A percentile compares a stretch with the other conserved stretches of the same genome.
Evolutionary conservation across 2,113 vertebrate species (phyloP).

Genomic region (Bubo scandiacus): DNA sequence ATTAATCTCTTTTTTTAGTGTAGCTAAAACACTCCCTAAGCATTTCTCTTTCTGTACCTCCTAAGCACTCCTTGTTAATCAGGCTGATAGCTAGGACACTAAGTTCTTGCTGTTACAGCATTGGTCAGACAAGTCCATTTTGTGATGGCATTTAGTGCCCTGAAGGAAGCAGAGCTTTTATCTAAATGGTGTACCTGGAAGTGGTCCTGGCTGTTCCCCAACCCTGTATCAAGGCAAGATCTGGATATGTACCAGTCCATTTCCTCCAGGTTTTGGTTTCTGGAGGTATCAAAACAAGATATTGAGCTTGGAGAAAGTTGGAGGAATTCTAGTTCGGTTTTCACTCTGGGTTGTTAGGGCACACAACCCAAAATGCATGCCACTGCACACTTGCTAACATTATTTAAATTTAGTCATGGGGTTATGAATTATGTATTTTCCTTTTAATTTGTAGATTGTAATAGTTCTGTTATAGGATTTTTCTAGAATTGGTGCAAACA

Average conservation of each 20-base stretch:
- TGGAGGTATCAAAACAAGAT: neutral
- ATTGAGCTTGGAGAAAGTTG: neutral
- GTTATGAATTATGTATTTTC: neutral
- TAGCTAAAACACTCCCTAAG: neutral
- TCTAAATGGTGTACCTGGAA: neutral
- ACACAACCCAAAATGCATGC: neutral
- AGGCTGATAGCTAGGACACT: neutral
- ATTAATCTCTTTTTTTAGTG: neutral
- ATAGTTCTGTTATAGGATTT: neutral
- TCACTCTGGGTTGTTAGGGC: neutral
- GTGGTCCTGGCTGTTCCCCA: neutral
- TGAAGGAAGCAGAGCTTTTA: neutral
- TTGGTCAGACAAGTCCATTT: neutral
- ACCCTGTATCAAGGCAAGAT: neutral
- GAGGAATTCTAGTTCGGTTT: neutral
- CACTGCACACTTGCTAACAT: neutral
- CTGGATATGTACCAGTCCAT: neutral
- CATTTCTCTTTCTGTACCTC: neutral
- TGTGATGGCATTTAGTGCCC: neutral
- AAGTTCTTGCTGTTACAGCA: neutral
- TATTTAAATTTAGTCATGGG: neutral
- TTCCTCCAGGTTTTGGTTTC: neutral
- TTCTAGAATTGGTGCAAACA: neutral
- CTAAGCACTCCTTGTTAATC: neutral
- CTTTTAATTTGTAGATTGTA: neutral